Percentiles rank a stretch among this genome's conserved stretches.
These are phyloP conservation scores for Pedetes capensis DNA, from an alignment of 2,113 vertebrate genomes.

Conservation along the genomic window DNA sequence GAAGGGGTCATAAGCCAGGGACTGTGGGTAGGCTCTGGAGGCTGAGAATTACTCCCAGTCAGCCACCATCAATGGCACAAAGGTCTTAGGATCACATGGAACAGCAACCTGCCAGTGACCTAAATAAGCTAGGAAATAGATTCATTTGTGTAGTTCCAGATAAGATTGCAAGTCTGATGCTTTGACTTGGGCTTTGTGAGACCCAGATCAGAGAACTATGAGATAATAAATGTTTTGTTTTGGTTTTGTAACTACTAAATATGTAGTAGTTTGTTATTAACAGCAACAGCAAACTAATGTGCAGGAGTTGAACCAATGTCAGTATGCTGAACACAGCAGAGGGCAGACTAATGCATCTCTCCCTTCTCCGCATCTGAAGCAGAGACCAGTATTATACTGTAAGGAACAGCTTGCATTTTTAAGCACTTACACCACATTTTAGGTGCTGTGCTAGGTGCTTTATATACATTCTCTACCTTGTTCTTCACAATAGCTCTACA, in stretches of 20 bases:
- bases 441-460: background rate
- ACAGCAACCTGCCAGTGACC: background rate
- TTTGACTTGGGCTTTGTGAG: constrained; percentile 20
- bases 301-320: background rate
- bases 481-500: background rate
- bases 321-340: background rate
- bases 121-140: background rate
- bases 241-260: background rate
- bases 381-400: background rate
- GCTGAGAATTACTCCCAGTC: background rate
- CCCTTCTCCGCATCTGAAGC: background rate
- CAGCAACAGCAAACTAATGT: background rate
- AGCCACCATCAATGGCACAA: background rate
- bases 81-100: background rate
- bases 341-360: background rate
- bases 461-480: background rate
- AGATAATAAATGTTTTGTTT: background rate
- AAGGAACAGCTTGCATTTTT: background rate
- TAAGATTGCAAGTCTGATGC: background rate
- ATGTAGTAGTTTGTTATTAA: background rate
- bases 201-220: background rate
- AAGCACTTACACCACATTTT: background rate
- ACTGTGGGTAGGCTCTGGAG: background rate
- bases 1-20: background rate
- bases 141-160: background rate